A percentile compares a stretch with the other conserved stretches of the same genome.
Conservation (phyloP, 2,797 vertebrate genomes). For the Xiphophorus birchmanni region DNA sequence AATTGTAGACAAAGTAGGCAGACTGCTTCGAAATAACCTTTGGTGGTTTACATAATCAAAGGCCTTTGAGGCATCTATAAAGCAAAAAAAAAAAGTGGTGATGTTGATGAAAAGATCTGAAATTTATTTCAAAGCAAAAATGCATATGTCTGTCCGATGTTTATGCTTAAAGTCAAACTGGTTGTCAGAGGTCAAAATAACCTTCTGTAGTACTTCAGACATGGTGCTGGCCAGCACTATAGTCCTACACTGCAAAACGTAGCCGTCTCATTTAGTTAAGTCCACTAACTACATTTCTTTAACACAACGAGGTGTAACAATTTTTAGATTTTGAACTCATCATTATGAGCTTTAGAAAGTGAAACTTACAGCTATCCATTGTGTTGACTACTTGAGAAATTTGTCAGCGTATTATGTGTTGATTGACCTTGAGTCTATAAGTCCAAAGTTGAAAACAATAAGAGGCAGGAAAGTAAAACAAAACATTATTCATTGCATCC, state of each 20-base stretch:
- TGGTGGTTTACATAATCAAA: no score
- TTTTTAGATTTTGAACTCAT: background rate
- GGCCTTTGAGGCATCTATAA: no score
- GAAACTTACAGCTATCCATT: background rate
- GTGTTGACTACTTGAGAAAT: background rate
- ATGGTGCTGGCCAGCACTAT: no score
- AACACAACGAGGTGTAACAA: conserved; percentile 1
- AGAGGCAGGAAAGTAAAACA: background rate
- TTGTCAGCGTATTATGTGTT: background rate
- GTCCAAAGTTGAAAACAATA: background rate
- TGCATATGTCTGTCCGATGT: no score
- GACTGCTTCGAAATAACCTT: background rate
- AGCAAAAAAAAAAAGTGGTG: no score
- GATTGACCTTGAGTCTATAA: background rate
- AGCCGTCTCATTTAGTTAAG: background rate
- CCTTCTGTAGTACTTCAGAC: no score
- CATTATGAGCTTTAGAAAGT: background rate
- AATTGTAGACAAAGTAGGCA: background rate
- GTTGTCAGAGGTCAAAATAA: no score
- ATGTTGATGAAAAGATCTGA: no score
- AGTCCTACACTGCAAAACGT: background rate
- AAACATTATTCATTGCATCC: background rate
- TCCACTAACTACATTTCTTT: background rate
- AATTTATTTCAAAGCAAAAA: no score
- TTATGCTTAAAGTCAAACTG: no score